phyloP scores from a whole-genome alignment of 1,140 invertebrate genomes.

The Hycleus cichorii region DNA sequence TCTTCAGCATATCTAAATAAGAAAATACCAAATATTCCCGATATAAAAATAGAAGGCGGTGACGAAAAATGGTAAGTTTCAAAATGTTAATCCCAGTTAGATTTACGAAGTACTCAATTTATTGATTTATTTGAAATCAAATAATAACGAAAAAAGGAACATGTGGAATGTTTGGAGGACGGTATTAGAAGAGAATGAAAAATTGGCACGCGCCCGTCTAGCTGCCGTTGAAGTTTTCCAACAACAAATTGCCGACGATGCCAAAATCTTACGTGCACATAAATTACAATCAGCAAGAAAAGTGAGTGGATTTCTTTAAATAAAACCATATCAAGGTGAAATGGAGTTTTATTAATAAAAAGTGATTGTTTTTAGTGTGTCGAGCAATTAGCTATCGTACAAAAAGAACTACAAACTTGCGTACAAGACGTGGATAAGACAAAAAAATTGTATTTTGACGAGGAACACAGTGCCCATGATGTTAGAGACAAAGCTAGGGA shows the following conservation, averaged over 20 bases:
- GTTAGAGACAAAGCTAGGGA: slow-evolving; percentile 90
- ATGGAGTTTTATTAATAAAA: background rate
- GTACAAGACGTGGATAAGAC: slow-evolving; percentile 89
- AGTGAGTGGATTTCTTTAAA: slow-evolving; percentile 44
- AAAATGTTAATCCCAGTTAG: background rate
- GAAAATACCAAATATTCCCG: slow-evolving; percentile 85
- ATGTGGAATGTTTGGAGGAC: slow-evolving; percentile 95
- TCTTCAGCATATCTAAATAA: slow-evolving; percentile 85
- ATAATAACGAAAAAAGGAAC: slow-evolving; percentile 57
- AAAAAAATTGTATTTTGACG: slow-evolving; percentile 92
- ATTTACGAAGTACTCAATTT: background rate
- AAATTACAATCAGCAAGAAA: slow-evolving; percentile 85
- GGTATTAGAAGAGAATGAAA: slow-evolving; percentile 91
- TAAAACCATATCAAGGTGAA: background rate
- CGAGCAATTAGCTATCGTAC: slow-evolving; percentile 76
- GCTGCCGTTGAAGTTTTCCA: slow-evolving; percentile 91
- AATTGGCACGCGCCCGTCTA: slow-evolving; percentile 78
- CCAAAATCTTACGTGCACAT: slow-evolving; percentile 73
- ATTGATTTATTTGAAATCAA: slow-evolving; percentile 23
- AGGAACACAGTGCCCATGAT: slow-evolving; percentile 91
- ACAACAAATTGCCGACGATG: slow-evolving; percentile 88
- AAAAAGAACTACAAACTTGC: slow-evolving; percentile 81
- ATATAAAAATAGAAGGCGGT: slow-evolving; percentile 78
- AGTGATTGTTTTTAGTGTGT: slow-evolving; percentile 56
- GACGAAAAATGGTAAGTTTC: slow-evolving; percentile 75